Percentiles rank a stretch among this genome's conserved stretches.
Evolutionary conservation across 2,888 invertebrate species (phyloP).

Genomic region (Apodemia duryi): DNA sequence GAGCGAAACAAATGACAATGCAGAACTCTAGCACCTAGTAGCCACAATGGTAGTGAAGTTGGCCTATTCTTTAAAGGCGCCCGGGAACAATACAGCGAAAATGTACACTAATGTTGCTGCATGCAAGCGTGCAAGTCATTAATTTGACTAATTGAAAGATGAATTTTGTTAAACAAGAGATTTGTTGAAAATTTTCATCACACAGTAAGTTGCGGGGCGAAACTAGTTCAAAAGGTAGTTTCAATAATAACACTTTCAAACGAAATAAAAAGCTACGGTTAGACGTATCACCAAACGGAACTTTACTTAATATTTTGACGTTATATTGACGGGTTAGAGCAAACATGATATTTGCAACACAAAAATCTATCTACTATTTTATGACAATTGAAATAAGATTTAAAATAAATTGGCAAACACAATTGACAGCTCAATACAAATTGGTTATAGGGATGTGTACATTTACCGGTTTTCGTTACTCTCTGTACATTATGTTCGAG

Average conservation of each 20-base stretch:
- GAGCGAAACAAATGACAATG: no score
- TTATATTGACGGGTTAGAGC: constrained; percentile 43
- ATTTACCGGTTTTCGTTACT: constrained; percentile 32
- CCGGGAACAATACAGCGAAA: no score
- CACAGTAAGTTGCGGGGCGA: background rate
- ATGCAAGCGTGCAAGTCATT: no score
- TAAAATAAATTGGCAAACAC: constrained; percentile 20
- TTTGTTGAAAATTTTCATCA: no score
- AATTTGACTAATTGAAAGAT: no score
- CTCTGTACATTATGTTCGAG: constrained; percentile 33
- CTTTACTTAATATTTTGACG: constrained; percentile 51
- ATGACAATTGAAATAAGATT: constrained; percentile 23
- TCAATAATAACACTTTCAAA: constrained; percentile 1
- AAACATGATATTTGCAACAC: constrained; percentile 17
- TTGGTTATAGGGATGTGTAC: constrained; percentile 15
- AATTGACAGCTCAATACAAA: background rate
- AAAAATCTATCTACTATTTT: constrained; percentile 16
- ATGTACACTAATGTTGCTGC: no score
- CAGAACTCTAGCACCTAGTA: no score
- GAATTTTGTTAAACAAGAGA: no score
- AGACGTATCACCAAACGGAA: constrained; percentile 40
- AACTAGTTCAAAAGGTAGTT: background rate
- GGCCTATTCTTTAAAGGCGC: no score
- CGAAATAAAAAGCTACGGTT: constrained; percentile 41
- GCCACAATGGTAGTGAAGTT: no score